phyloP scores from a whole-genome alignment of 23 tunicate genomes.

The Halocynthia roretzi region DNA sequence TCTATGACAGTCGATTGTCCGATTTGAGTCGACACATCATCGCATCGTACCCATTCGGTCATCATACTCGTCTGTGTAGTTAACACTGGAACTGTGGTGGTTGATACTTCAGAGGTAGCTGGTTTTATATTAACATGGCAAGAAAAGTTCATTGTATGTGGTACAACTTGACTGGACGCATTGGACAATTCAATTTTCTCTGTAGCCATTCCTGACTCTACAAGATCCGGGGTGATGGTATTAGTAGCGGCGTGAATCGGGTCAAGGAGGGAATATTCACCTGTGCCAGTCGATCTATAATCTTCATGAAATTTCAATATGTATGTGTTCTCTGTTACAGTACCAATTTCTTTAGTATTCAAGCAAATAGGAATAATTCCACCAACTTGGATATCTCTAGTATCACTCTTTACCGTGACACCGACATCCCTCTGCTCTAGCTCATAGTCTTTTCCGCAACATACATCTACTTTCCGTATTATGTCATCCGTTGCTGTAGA shows the following conservation, averaged over 20 bases:
- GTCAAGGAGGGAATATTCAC: no score
- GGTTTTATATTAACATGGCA: conserved; percentile 22
- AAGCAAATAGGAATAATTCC: no score
- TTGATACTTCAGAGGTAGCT: conserved; percentile 4
- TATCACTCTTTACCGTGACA: no score
- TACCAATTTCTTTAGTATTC: no score
- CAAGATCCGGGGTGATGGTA: no score
- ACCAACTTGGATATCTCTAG: no score
- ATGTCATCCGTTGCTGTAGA: background rate
- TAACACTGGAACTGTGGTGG: conserved; percentile 10
- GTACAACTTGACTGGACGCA: background rate
- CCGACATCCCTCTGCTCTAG: no score
- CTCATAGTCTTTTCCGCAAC: background rate
- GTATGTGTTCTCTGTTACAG: no score
- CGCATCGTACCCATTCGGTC: background rate
- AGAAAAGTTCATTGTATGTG: background rate
- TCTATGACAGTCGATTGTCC: background rate
- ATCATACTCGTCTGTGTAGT: background rate
- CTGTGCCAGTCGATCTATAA: no score
- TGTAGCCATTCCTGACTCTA: no score
- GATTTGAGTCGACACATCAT: background rate
- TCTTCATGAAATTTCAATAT: no score
- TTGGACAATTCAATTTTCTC: background rate
- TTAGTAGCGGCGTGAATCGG: no score
- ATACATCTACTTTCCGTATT: background rate